A percentile compares a stretch with the other conserved stretches of the same genome.
phyloP scores from a whole-genome alignment of 1,140 invertebrate genomes.

The Calycopis cecrops region DNA sequence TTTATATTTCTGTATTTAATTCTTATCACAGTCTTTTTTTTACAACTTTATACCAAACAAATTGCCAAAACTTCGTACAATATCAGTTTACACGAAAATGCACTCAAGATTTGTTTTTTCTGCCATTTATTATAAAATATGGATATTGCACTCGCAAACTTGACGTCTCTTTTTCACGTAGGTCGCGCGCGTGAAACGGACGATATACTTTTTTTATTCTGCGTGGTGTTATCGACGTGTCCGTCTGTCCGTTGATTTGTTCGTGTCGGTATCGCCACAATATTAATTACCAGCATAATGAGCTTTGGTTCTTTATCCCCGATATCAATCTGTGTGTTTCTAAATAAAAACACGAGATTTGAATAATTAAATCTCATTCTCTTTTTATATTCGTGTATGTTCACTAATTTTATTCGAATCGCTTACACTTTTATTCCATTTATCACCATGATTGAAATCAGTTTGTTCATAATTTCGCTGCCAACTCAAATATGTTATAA shows the following conservation, averaged over 20 bases:
- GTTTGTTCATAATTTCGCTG: too few relatives aligned
- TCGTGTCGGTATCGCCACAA: constrained; percentile 49
- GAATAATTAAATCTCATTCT: constrained; percentile 13
- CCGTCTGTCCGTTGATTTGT: constrained; percentile 54
- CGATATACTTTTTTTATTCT: constrained; percentile 34
- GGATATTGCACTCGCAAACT: constrained; percentile 42
- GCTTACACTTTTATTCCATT: too few relatives aligned
- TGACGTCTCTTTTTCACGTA: constrained; percentile 31
- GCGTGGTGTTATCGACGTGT: constrained; percentile 51
- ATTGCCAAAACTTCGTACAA: constrained; percentile 36
- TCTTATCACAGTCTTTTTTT: neutral
- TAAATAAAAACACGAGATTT: constrained; percentile 18
- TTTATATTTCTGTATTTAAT: too few relatives aligned
- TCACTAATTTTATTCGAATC: too few relatives aligned
- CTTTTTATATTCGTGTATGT: neutral
- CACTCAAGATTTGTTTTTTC: constrained; percentile 48
- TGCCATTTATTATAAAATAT: constrained; percentile 66
- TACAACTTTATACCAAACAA: neutral
- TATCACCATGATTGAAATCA: too few relatives aligned
- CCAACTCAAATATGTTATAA: too few relatives aligned
- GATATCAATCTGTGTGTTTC: constrained; percentile 42
- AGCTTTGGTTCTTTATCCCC: constrained; percentile 49
- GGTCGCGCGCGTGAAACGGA: constrained; percentile 30
- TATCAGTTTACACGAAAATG: constrained; percentile 63
- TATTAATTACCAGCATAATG: constrained; percentile 64